Base-by-base conservation (phyloP, 2,113 vertebrate species). In the Acrocephalus arundinaceus region DNA sequence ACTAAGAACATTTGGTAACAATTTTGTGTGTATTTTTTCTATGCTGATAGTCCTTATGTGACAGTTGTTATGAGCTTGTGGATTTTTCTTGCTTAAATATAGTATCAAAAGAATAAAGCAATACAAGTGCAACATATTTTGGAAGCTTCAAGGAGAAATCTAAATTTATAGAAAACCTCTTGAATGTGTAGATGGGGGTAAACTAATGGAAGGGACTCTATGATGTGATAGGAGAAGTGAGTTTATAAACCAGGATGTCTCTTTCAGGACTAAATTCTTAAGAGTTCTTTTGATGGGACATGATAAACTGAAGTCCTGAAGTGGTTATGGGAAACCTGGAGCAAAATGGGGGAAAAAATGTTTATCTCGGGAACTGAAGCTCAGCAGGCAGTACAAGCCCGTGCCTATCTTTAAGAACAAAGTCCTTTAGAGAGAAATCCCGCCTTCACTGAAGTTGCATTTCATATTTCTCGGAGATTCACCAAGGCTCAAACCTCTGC, bases 1-100 rank as follows among this genome's bases (percentile, higher is more conserved):
- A 78, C 37, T 84, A 70, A 66, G 79, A 81, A 93, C 92, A 95
- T 96, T 95, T 97, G 96, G 91, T 77, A 95, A 80, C 74, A 93
- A 94, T 94, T 95, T 92, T 35, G 22, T 71, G 19, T 43, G 65
- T 62, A 59, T 93, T 92, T 97, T 35, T 95, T 94, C 87, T 93
- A 33, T 87, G 66, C 35, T 96, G 84, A 95, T 95, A 83, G 79
- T 35, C 68, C 7, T 54, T 83, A 57, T 5, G 1, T 66, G 23
- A 33, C 63, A 10, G 23, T 55, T 92, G 41, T 43, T 80, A 33
- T 52, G 24, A 92, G 41, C 11, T 6, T 48, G 30, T 62, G 72
- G 48, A 91, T 94, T 94, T 93, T 80, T 81, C 45, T 63, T 73
- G 17, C 71, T 95, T 74, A 77, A 75, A 72, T 58, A 82, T 49